Evolutionary conservation across 2,113 vertebrate species (phyloP).

Genomic region (Syngnathus typhle): DNA sequence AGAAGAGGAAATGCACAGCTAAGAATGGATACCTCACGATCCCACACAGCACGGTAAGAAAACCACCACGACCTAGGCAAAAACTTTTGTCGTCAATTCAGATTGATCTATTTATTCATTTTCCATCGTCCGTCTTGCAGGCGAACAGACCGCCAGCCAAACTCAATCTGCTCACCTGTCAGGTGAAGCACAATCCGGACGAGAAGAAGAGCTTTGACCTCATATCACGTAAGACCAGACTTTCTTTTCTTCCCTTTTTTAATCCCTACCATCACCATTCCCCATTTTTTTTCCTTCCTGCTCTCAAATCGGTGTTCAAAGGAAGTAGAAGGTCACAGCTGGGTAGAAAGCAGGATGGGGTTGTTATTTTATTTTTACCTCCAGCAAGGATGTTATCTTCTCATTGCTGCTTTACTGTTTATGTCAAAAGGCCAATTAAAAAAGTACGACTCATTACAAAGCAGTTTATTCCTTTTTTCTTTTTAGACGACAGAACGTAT

Average conservation of each 20-base stretch:
- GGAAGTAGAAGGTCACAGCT: not conserved
- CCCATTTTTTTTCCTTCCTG: not conserved
- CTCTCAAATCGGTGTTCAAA: not conserved
- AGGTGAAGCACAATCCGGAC: slow-evolving; percentile 98
- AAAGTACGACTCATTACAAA: too few species aligned
- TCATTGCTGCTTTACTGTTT: not conserved
- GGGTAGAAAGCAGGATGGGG: not conserved
- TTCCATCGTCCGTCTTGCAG: slow-evolving; percentile 54
- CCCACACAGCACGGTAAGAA: slow-evolving; percentile 92
- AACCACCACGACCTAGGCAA: not conserved
- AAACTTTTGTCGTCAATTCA: not conserved
- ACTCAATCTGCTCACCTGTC: slow-evolving; percentile 97
- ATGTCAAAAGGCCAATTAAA: too few species aligned
- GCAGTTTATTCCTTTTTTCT: not conserved
- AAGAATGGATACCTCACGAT: slow-evolving; percentile 98
- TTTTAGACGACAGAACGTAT: slow-evolving; percentile 76
- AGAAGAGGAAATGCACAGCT: slow-evolving; percentile 82
- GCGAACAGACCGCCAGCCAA: slow-evolving; percentile 96
- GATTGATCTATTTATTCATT: not conserved
- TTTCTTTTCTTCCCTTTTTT: not conserved
- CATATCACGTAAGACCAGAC: slow-evolving; percentile 85
- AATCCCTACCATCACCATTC: not conserved
- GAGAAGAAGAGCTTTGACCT: slow-evolving; percentile 98
- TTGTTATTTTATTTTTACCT: not conserved
- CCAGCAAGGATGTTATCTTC: not conserved